Percentiles rank a stretch among this genome's conserved stretches.
phyloP scores from a whole-genome alignment of 2,797 vertebrate genomes.

The Propithecus deckenii region DNA sequence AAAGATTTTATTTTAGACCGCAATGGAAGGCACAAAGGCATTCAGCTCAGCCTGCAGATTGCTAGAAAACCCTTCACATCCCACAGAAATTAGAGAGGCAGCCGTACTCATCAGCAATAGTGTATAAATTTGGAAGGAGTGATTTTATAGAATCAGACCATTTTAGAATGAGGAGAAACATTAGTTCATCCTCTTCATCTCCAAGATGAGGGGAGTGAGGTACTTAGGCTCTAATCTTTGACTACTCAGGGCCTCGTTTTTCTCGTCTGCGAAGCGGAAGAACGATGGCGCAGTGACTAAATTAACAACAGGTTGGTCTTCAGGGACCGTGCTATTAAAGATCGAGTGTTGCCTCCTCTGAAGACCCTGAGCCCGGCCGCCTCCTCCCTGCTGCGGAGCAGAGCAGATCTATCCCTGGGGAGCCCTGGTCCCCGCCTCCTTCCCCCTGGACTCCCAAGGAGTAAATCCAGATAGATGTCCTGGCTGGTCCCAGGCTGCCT shows the following conservation, averaged over 20 bases:
- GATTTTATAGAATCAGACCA: constrained; percentile 50
- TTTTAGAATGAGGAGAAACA: constrained; percentile 14
- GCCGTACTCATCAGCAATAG: constrained; percentile 17
- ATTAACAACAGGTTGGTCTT: not conserved
- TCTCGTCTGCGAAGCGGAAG: not conserved
- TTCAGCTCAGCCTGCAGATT: constrained; percentile 61
- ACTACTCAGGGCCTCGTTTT: not conserved
- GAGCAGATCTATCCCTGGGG: not conserved
- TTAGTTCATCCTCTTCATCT: not conserved
- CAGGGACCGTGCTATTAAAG: not conserved
- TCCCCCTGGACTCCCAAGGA: not conserved
- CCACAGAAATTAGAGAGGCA: constrained; percentile 47
- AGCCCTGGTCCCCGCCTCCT: not conserved
- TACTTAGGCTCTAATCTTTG: constrained; percentile 1
- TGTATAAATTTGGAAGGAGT: constrained; percentile 58
- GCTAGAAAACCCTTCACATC: constrained; percentile 54
- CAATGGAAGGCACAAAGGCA: constrained; percentile 50
- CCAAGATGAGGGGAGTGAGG: not conserved
- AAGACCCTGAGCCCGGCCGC: not conserved
- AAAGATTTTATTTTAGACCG: constrained; percentile 69
- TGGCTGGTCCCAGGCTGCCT: not conserved
- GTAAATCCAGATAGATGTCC: not conserved
- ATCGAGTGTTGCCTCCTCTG: accelerated
- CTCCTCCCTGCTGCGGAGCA: not conserved
- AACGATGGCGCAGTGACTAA: accelerated